Evolutionary conservation across 2,888 invertebrate species (phyloP).

Genomic region (Leptarthrus brevirostris): DNA sequence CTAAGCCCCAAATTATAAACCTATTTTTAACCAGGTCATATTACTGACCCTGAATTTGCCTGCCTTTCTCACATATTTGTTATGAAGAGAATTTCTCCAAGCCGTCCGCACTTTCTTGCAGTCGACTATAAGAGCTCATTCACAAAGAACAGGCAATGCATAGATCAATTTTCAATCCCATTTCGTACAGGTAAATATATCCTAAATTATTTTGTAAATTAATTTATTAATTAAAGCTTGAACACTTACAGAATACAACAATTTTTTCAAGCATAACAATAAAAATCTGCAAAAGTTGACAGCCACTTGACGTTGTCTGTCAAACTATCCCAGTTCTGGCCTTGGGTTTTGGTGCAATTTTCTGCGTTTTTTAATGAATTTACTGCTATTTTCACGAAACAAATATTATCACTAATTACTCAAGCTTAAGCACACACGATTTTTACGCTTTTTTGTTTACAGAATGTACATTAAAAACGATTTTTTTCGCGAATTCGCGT

Average conservation of each 20-base stretch:
- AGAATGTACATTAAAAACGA: conserved; percentile 13
- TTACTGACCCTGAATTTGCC: not conserved
- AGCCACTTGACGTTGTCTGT: conserved; percentile 34
- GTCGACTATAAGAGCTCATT: too few relatives aligned
- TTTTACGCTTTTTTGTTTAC: not conserved
- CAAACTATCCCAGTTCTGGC: conserved; percentile 23
- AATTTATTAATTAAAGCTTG: conserved; percentile 20
- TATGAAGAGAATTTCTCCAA: not conserved
- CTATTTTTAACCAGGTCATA: not conserved
- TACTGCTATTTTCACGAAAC: conserved; percentile 6
- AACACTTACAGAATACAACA: conserved; percentile 9
- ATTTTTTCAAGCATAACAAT: conserved; percentile 19
- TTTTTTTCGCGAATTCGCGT: conserved; percentile 24
- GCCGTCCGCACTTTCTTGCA: not conserved
- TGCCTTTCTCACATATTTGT: not conserved
- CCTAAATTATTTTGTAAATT: not conserved
- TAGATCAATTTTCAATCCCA: too few relatives aligned
- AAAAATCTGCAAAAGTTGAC: conserved; percentile 23
- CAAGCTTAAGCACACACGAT: not conserved
- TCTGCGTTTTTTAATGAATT: conserved; percentile 3
- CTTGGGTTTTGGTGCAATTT: conserved; percentile 1
- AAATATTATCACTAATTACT: not conserved
- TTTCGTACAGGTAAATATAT: too few relatives aligned
- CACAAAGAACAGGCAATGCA: too few relatives aligned
- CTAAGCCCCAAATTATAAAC: too few relatives aligned